Evolutionary conservation across 1,140 invertebrate species (phyloP).

Genomic region (Diorhabda sublineata): DNA sequence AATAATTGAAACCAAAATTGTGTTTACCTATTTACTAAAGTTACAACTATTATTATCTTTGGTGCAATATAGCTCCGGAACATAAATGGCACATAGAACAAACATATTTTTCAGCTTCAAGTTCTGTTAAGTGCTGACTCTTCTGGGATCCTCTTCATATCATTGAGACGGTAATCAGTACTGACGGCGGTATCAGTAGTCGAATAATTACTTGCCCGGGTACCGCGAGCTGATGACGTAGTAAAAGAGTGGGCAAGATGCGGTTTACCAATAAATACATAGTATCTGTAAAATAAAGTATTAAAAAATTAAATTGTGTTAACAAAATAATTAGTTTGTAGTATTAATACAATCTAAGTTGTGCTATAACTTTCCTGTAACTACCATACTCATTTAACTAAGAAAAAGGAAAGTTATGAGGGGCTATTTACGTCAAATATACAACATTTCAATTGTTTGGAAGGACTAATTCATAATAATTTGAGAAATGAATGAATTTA

Average conservation of each 20-base stretch:
- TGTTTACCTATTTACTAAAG: neutral
- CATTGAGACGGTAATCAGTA: conserved; percentile 12
- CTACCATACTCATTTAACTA: no score
- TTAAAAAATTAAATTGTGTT: no score
- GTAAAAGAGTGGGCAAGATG: conserved; percentile 25
- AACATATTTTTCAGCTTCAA: neutral
- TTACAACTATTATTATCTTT: neutral
- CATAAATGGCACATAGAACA: neutral
- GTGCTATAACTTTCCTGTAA: no score
- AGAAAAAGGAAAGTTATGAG: no score
- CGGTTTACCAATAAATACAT: conserved; percentile 24
- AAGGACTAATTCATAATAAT: no score
- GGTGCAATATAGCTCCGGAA: neutral
- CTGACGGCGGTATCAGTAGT: conserved; percentile 15
- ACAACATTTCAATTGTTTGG: no score
- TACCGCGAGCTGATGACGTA: conserved; percentile 10
- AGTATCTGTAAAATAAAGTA: conserved; percentile 24
- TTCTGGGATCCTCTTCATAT: conserved; percentile 7
- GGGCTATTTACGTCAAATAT: no score
- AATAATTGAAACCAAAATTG: neutral
- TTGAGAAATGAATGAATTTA: no score
- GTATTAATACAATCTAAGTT: no score
- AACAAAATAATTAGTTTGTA: no score
- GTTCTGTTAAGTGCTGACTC: conserved; percentile 10
- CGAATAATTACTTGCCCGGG: conserved; percentile 13